Evolutionary conservation across 2,113 vertebrate genomes (phyloP).

Genomic region (Vulpes lagopus): DNA sequence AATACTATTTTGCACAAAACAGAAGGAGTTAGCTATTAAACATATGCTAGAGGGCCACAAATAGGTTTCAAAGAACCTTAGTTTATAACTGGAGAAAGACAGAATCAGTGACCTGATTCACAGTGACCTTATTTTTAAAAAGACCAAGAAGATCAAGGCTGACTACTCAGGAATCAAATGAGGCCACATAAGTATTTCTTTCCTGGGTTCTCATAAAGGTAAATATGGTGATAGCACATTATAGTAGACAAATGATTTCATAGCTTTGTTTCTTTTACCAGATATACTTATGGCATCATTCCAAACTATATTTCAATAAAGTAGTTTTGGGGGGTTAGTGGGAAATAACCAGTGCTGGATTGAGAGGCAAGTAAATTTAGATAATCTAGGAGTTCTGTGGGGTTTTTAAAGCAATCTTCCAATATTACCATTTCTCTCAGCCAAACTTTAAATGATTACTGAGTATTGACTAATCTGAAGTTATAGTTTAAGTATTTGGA

Average conservation of each 20-base stretch:
- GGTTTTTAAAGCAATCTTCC: conserved; percentile 22
- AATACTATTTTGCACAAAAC: not conserved
- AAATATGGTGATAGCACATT: not conserved
- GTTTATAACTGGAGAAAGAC: not conserved
- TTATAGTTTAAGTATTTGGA: conserved; percentile 14
- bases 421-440: conserved; percentile 6
- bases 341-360: not conserved
- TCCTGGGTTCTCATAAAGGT: not conserved
- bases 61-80: not conserved
- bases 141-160: not conserved
- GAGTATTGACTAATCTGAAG: not conserved
- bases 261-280: not conserved
- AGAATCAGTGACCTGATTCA: not conserved
- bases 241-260: not conserved
- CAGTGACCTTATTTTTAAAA: not conserved
- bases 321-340: not conserved
- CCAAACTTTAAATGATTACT: conserved; percentile 24
- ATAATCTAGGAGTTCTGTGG: not conserved
- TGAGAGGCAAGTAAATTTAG: not conserved
- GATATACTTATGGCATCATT: not conserved
- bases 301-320: not conserved
- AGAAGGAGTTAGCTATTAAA: not conserved
- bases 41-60: not conserved
- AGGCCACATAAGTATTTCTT: not conserved
- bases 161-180: not conserved